Conservation (phyloP, 2,797 vertebrate species). For the Pseudomugil gertrudae region DNA sequence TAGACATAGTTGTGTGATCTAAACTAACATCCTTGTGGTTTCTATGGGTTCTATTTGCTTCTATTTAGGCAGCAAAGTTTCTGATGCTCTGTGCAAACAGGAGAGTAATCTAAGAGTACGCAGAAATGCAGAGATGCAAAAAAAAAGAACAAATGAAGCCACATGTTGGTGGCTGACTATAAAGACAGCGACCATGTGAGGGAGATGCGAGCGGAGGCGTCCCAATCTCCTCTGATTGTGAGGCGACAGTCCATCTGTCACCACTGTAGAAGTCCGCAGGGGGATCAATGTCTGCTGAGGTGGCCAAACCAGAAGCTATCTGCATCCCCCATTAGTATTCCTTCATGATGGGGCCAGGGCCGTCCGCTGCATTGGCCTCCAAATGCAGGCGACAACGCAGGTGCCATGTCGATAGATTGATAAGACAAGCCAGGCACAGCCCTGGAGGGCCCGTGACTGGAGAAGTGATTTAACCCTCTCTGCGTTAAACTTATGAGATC, state of each 20-base stretch:
- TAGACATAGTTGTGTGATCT: slow-evolving; percentile 1
- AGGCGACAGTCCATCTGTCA: slow-evolving; percentile 83
- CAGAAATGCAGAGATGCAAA: slow-evolving; percentile 17
- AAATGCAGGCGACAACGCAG: slow-evolving; percentile 47
- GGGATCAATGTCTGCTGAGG: slow-evolving; percentile 86
- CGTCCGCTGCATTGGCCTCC: slow-evolving; percentile 55
- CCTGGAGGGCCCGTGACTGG: slow-evolving; percentile 60
- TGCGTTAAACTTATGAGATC: slow-evolving; percentile 59
- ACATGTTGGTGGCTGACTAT: slow-evolving; percentile 10
- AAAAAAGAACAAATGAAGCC: slow-evolving; percentile 11
- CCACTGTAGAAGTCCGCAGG: slow-evolving; percentile 69
- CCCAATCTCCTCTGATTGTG: slow-evolving; percentile 72
- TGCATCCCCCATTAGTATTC: slow-evolving; percentile 86
- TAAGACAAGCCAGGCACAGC: slow-evolving; percentile 80
- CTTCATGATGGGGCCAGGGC: slow-evolving; percentile 49
- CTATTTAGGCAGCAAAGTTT: slow-evolving; percentile 45
- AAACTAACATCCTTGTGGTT: slow-evolving; percentile 5
- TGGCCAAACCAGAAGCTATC: slow-evolving; percentile 80
- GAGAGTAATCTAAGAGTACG: not conserved
- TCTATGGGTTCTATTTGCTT: slow-evolving; percentile 8
- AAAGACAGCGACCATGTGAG: slow-evolving; percentile 26
- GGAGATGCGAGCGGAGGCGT: slow-evolving; percentile 62
- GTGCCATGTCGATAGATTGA: slow-evolving; percentile 84
- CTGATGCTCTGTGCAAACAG: slow-evolving; percentile 9
- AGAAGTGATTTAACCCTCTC: slow-evolving; percentile 75